Percentiles rank a stretch among this genome's conserved stretches.
phyloP scores from a whole-genome alignment of 2,797 vertebrate genomes.

The Prionace glauca region DNA sequence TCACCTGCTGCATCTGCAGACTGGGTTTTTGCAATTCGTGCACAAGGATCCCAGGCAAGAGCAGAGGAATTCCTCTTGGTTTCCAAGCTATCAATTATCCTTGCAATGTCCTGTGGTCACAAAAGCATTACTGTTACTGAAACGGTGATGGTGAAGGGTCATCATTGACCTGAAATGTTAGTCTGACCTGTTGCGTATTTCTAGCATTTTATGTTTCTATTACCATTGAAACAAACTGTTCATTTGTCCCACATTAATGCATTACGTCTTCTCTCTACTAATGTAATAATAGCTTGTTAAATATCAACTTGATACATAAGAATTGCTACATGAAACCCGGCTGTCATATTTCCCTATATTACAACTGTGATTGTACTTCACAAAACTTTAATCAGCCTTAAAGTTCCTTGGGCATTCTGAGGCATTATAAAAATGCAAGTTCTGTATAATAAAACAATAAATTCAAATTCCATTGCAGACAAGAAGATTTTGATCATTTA shows the following conservation, averaged over 20 bases:
- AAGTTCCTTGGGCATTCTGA: background rate
- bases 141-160: no score
- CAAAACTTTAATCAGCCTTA: background rate
- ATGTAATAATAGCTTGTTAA: background rate
- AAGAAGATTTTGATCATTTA: background rate
- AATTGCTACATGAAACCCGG: conserved; percentile 41
- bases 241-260: background rate
- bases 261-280: background rate
- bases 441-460: background rate
- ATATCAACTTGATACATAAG: conserved; percentile 38
- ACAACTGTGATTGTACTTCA: background rate
- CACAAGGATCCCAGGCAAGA: background rate
- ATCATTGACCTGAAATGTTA: no score
- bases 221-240: background rate
- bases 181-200: no score
- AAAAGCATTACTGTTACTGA: background rate
- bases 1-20: no score
- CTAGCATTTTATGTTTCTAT: no score
- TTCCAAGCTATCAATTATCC: background rate
- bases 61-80: background rate
- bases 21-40: no score
- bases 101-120: background rate
- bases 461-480: background rate
- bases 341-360: background rate
- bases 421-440: background rate